Base-by-base conservation (phyloP, 1,140 invertebrate genomes). In the Epicauta chinensis region DNA sequence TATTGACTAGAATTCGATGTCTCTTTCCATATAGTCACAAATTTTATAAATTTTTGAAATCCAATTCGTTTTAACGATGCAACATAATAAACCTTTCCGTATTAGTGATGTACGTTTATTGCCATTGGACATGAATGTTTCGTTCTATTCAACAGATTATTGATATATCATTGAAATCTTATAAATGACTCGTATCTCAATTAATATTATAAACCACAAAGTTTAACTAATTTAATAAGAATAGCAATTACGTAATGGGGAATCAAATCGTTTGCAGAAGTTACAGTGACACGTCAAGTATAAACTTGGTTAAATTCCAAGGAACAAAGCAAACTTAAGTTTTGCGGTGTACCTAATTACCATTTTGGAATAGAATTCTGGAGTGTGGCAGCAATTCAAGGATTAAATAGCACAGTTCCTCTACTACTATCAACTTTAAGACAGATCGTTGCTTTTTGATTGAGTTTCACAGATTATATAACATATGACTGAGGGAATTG, bases 261-360 rank as follows among this genome's bases (percentile, higher is more conserved):
- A 47, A 32, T 48, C 37, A 47, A 48, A 52, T 45, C 34, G 51
- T 35, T 23, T 45, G 52, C 44, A 48, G 52, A 54, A 54, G 45
- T 48, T 48, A 38, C 44, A 54, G 51, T 40, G 51, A 45, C 52
- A 54, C 45, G 52, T 54, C 52, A 54, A 49, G 23, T 23, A 35
- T 31, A 54, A 49, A 54, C 52, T 54, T 47, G 44, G 46, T 37
- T 45, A 36, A 37, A 54, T 48, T 44, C 41, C 23, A 23, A 23
- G 39, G 44, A 54, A 54, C 44, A 54, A 23, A 23, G 49, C 44
- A 47, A 47, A 48, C 44, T 54, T 48, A 45, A 23, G 45, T 54
- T 48, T 54, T 54, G 52, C 41, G 52, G 52, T 14, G 39, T 41
- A 54, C 52, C 52, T 54, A 54, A 54, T 54, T 54, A 54, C 52